Evolutionary conservation across 2,113 vertebrate genomes (phyloP), one percentile per base, ranked within the genome.

Genomic region (Ochotona curzoniae): DNA sequence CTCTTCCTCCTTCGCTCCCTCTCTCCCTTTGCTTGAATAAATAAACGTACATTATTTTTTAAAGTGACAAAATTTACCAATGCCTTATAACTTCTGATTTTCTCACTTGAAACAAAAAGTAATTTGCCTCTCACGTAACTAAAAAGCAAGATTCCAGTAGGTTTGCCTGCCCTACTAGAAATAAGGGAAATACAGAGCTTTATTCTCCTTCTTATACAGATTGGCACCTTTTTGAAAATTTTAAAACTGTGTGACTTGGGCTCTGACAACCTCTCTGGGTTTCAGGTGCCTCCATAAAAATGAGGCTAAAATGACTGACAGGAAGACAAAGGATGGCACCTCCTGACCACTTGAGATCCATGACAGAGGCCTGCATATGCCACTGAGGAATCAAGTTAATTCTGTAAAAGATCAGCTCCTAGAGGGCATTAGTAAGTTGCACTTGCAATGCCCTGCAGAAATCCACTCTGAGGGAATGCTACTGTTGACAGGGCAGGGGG

Each of bases 141-240:
- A 69, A 67, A 89, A 89, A 60, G 81, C 49, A 94, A 60, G 30
- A 81, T 54, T 64, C 69, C 90, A 80, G 83, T 8, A 44, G 38
- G 44, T 79, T 66, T 83, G 71, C 38, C 60, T 38, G 23, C 32
- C 61, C 32, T 63, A 35, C 35, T 54, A 57, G 86, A 93, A 95
- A 90, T 49, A 87, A 90, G 51, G 32, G 47, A 79, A 21, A 64
- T 4, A 25, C 7, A 8, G 8, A 78, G 35, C 17, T 61, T 86
- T n/a, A 89, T 70, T 87, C 70, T 64, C 26, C 64, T 74, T 49
- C 67, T 89, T 78, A 91, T 67, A 8, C 26, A 51, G 32, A 66
- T 14, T 14, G 60, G 21, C 67, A 64, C 49, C 67, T 84, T 67
- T 81, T 61, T 17, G 1, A 84, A 93, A 87, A 63, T 14, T 38